Evolutionary conservation across 2,888 invertebrate genomes (phyloP).

Genomic region (Leucania comma): DNA sequence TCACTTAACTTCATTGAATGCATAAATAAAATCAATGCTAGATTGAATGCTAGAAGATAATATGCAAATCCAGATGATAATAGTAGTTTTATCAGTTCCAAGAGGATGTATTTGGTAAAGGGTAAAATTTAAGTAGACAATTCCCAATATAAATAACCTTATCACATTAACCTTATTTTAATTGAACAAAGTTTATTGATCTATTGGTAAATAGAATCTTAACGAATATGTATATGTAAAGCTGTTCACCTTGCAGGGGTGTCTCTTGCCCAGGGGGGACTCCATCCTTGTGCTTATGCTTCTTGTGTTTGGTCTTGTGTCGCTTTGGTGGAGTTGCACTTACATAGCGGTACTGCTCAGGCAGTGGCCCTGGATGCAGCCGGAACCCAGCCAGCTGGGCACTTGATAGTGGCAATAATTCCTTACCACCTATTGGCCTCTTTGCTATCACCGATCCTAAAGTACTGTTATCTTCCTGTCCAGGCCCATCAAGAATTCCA

Average conservation of each 20-base stretch:
- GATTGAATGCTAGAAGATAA: too few species aligned
- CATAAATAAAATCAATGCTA: too few species aligned
- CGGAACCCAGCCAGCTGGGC: slow-evolving; percentile 98
- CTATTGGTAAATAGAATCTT: background rate
- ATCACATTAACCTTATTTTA: too few species aligned
- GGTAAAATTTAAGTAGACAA: too few species aligned
- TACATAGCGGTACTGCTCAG: slow-evolving; percentile 98
- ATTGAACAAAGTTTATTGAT: background rate
- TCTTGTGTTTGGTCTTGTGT: slow-evolving; percentile 98
- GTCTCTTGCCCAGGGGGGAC: slow-evolving; percentile 94
- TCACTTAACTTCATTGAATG: too few species aligned
- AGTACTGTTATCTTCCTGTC: slow-evolving; percentile 96
- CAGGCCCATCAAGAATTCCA: slow-evolving; percentile 98
- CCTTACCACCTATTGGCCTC: slow-evolving; percentile 97
- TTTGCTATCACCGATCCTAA: slow-evolving; percentile 98
- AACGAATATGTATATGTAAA: background rate
- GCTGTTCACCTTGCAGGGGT: slow-evolving; percentile 91
- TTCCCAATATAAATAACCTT: too few species aligned
- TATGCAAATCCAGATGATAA: too few species aligned
- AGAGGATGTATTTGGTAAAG: too few species aligned
- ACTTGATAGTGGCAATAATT: slow-evolving; percentile 95
- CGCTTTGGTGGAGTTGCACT: slow-evolving; percentile 97
- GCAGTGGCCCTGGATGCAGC: slow-evolving; percentile 98
- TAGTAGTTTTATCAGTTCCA: too few species aligned
- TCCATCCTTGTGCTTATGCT: slow-evolving; percentile 97